These are phyloP conservation scores for Scaptomyza hsui DNA, from an alignment of 1,140 invertebrate species.

Conservation along the genomic window DNA sequence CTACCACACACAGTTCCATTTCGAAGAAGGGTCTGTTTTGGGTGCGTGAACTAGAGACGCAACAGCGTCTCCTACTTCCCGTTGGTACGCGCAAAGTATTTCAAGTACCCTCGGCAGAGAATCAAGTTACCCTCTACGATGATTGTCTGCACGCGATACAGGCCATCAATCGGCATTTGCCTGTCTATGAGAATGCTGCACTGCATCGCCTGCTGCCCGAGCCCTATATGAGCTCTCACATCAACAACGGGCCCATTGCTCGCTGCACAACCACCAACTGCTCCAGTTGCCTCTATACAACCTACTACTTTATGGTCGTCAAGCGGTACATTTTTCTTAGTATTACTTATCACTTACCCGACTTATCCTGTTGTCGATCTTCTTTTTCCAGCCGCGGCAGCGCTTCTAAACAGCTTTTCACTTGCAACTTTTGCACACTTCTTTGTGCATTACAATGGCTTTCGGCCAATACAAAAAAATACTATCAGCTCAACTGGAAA, in stretches of 20 bases:
- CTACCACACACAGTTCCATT: constrained; percentile 31
- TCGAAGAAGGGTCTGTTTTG: constrained; percentile 62
- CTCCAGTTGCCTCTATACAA: constrained; percentile 71
- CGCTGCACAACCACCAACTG: constrained; percentile 72
- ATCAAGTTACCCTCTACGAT: constrained; percentile 74
- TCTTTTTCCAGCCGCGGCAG: constrained; percentile 64
- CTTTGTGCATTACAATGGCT: constrained; percentile 70
- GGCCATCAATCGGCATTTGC: constrained; percentile 55
- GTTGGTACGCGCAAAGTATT: constrained; percentile 70
- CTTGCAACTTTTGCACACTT: constrained; percentile 77
- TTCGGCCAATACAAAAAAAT: constrained; percentile 62
- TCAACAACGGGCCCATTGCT: constrained; percentile 74
- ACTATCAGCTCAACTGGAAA: constrained; percentile 72
- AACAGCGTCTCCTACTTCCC: constrained; percentile 56
- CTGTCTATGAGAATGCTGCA: constrained; percentile 62
- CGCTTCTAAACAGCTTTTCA: constrained; percentile 76
- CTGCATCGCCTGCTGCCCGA: constrained; percentile 70
- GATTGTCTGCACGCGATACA: constrained; percentile 72
- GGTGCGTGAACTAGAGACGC: constrained; percentile 64
- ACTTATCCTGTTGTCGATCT: not conserved
- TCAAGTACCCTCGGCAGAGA: constrained; percentile 69
- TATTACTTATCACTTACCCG: too few relatives aligned
- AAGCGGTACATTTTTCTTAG: constrained; percentile 64
- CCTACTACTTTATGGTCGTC: constrained; percentile 82
- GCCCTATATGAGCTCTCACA: constrained; percentile 69